phyloP scores from a whole-genome alignment of 2,113 vertebrate species.

The Alethe castanea region DNA sequence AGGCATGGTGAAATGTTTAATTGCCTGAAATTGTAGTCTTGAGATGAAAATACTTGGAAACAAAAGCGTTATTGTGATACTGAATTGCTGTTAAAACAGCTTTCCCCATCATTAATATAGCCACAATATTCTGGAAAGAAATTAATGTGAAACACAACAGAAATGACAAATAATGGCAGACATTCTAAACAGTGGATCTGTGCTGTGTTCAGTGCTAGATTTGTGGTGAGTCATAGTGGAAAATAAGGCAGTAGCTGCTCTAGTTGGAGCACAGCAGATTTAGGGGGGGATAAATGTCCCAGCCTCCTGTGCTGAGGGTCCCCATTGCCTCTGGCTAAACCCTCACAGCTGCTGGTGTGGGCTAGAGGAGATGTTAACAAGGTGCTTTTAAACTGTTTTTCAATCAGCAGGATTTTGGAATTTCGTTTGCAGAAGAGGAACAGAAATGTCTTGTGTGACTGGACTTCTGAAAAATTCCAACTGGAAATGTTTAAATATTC shows the following conservation, averaged over 20 bases:
- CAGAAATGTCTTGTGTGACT: background rate
- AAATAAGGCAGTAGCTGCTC: background rate
- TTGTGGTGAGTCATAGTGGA: background rate
- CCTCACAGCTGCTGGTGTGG: background rate
- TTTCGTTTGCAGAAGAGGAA: background rate
- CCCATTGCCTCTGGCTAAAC: background rate
- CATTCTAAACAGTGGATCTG: background rate
- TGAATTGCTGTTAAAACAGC: background rate
- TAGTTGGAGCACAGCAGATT: background rate
- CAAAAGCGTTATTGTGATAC: background rate
- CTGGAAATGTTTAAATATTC: background rate
- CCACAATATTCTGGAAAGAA: background rate
- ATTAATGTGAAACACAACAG: background rate
- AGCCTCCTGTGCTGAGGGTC: background rate
- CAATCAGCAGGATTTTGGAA: background rate
- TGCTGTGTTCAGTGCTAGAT: background rate
- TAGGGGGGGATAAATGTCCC: background rate
- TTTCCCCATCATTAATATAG: background rate
- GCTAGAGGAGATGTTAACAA: background rate
- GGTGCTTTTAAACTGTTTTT: background rate
- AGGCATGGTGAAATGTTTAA: constrained; percentile 1
- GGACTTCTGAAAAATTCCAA: background rate
- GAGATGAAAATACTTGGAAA: constrained; percentile 53
- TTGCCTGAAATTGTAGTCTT: constrained; percentile 46
- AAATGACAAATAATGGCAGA: background rate